Conservation (phyloP, 2,797 vertebrate genomes). For the Crocidura indochinensis region DNA sequence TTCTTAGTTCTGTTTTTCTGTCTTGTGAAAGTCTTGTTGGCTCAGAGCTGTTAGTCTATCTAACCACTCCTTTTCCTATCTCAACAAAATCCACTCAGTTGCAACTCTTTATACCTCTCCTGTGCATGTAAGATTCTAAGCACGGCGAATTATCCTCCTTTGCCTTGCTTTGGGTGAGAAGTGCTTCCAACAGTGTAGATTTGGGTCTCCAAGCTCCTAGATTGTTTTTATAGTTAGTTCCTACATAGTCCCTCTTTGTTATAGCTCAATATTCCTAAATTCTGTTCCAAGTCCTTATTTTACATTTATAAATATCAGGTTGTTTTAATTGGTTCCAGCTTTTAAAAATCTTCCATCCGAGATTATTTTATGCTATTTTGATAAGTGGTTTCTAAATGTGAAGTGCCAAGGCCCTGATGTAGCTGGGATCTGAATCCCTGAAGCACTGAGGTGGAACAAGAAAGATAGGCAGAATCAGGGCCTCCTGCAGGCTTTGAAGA, state of each 20-base stretch:
- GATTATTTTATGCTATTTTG: constrained; percentile 79
- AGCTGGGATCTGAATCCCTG: constrained; percentile 57
- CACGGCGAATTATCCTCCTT: neutral
- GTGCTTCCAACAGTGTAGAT: neutral
- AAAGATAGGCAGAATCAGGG: constrained; percentile 47
- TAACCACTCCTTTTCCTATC: neutral
- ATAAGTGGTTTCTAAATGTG: constrained; percentile 70
- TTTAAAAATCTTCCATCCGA: constrained; percentile 75
- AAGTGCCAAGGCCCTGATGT: constrained; percentile 38
- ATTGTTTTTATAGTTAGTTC: constrained; percentile 76
- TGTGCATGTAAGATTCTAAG: neutral
- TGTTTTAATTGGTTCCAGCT: constrained; percentile 86
- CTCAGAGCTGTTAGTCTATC: neutral
- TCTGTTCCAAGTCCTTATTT: constrained; percentile 82
- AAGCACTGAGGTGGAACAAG: constrained; percentile 56
- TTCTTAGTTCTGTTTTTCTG: neutral
- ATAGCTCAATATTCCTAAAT: constrained; percentile 70
- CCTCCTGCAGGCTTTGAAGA: constrained; percentile 71
- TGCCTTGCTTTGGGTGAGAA: constrained; percentile 60
- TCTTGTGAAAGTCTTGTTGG: neutral
- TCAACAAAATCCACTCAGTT: neutral
- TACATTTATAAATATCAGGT: constrained; percentile 82
- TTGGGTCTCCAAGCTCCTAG: constrained; percentile 43
- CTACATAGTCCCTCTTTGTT: constrained; percentile 72
- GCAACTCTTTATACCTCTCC: neutral